phyloP scores from a whole-genome alignment of 2,797 vertebrate species.

The Phylloscopus collybita region DNA sequence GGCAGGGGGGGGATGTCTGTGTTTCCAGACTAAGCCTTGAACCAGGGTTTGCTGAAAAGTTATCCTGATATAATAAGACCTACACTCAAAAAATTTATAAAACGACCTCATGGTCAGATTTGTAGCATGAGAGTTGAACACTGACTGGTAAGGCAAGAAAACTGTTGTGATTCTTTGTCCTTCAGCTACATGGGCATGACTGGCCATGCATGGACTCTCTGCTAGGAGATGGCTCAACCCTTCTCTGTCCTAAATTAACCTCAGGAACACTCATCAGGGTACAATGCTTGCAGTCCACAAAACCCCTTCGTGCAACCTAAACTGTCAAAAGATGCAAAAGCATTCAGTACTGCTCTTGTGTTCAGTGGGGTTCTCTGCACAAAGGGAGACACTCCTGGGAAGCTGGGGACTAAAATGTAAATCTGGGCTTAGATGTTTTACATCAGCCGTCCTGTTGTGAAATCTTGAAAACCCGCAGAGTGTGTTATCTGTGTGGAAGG shows the following conservation, averaged over 20 bases:
- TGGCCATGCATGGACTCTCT: not conserved
- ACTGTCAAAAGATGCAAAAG: not conserved
- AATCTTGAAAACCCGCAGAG: not conserved
- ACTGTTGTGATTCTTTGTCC: not conserved
- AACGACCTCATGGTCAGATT: not conserved
- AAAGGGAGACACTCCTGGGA: not conserved
- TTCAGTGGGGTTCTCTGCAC: not conserved
- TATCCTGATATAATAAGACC: not conserved
- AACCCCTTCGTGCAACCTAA: not conserved
- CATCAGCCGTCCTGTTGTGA: not conserved
- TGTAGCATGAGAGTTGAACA: not conserved
- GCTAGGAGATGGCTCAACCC: not conserved
- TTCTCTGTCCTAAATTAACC: not conserved
- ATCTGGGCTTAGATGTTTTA: not conserved
- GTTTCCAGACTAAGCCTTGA: constrained; percentile 28
- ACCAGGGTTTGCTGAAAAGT: not conserved
- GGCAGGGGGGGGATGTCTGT: not conserved
- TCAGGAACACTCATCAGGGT: not conserved
- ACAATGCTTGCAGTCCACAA: not conserved
- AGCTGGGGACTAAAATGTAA: not conserved
- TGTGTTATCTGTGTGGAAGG: not conserved
- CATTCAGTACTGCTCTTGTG: not conserved
- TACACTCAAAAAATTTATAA: not conserved
- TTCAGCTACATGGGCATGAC: not conserved
- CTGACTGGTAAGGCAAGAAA: not conserved